phyloP scores from a whole-genome alignment of 2,888 invertebrate genomes.

The Pristionchus exspectatus region DNA sequence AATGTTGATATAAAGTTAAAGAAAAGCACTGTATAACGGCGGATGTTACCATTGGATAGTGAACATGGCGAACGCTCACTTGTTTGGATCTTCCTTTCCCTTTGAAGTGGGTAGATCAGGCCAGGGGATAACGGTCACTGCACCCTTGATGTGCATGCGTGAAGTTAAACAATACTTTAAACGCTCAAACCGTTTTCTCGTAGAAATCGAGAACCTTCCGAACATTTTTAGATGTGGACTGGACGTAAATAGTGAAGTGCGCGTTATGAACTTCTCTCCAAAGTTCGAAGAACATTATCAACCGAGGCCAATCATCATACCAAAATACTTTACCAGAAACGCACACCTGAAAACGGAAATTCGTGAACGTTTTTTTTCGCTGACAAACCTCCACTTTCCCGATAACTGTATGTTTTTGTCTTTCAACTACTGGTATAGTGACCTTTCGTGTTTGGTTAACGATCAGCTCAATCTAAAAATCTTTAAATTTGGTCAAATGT shows the following conservation, averaged over 20 bases:
- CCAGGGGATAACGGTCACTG: not conserved
- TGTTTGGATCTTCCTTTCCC: not conserved
- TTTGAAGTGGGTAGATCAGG: not conserved
- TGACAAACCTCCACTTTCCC: conserved; percentile 10
- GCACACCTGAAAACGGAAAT: not conserved
- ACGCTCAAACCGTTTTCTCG: no score
- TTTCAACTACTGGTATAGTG: not conserved
- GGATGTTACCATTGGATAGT: no score
- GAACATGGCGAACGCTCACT: no score
- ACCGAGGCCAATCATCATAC: conserved; percentile 10
- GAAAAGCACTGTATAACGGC: no score
- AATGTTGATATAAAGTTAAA: no score
- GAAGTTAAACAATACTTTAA: no score
- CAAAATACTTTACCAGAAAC: not conserved
- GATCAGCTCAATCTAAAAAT: not conserved
- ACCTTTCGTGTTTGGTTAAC: not conserved
- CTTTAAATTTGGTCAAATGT: not conserved
- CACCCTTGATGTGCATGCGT: no score
- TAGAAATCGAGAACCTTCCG: not conserved
- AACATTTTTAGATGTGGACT: not conserved
- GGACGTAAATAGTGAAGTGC: not conserved
- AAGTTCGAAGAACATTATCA: not conserved
- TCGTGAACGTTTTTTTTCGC: no score
- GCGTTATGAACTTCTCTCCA: not conserved
- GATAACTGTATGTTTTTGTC: not conserved